Conservation (phyloP, 2,113 vertebrate species). For the Chaetura pelagica region DNA sequence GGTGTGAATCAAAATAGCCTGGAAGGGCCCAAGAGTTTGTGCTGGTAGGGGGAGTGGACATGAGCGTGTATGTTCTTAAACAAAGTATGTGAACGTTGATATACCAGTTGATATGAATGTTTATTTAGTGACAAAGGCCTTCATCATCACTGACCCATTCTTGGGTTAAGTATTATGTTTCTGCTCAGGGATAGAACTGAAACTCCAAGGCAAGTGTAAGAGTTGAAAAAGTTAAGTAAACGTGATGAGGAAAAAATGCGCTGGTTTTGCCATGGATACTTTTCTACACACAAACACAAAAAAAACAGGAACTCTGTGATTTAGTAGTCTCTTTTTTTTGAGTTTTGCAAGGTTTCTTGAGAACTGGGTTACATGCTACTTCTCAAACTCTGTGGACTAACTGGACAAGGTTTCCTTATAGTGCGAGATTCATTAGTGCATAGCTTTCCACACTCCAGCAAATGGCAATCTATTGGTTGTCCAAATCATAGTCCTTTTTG, state of each 20-base stretch:
- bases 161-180: neutral
- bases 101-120: neutral
- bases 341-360: neutral
- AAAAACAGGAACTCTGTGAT: neutral
- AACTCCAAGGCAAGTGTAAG: neutral
- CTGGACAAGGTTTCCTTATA: neutral
- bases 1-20: neutral
- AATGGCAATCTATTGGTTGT: neutral
- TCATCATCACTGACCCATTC: neutral
- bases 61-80: neutral
- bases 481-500: neutral
- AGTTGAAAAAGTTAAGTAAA: neutral
- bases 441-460: neutral
- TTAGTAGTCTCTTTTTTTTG: neutral
- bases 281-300: neutral
- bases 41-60: neutral
- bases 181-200: neutral
- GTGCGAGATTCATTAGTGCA: neutral
- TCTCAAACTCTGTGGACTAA: fast-evolving
- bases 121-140: neutral
- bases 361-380: fast-evolving
- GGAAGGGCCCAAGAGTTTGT: neutral
- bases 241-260: neutral
- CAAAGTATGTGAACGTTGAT: neutral
- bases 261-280: neutral